Conservation (phyloP, 2,113 vertebrate species). For the Semicossyphus pulcher region DNA sequence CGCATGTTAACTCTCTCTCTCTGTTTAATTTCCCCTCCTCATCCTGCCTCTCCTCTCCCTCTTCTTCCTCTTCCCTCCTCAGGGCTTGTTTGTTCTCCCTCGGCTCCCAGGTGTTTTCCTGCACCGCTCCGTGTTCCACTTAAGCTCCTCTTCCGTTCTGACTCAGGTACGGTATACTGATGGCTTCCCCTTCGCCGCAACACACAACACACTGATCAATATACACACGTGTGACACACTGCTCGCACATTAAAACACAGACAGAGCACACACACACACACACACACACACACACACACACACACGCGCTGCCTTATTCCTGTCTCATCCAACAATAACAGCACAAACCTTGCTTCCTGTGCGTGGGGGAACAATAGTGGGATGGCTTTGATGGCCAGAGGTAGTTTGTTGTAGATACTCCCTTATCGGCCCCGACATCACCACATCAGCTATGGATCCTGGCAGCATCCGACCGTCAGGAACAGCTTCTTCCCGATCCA, state of each 20-base stretch:
- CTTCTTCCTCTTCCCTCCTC: conserved; percentile 73
- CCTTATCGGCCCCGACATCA: conserved; percentile 62
- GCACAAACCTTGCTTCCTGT: conserved; percentile 81
- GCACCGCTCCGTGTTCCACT: conserved; percentile 56
- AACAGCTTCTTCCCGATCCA: conserved; percentile 21
- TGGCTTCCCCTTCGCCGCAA: conserved; percentile 22
- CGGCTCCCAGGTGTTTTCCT: conserved; percentile 82
- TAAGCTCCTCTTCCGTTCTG: conserved; percentile 72
- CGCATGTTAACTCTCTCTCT: conserved; percentile 23
- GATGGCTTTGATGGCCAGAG: conserved; percentile 83
- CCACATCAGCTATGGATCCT: conserved; percentile 66
- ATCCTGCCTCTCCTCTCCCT: conserved; percentile 71
- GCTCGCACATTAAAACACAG: background rate
- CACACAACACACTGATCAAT: conserved; percentile 11
- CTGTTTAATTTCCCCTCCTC: conserved; percentile 53
- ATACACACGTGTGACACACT: background rate
- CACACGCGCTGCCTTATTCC: conserved; percentile 27
- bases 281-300: conserved; percentile 14
- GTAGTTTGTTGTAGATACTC: conserved; percentile 67
- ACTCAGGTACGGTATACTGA: conserved; percentile 72
- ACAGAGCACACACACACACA: background rate
- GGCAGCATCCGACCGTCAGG: conserved; percentile 21
- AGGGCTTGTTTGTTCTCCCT: conserved; percentile 78
- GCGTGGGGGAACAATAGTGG: conserved; percentile 82
- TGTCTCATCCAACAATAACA: conserved; percentile 84